These are phyloP conservation scores for Orchesellides sinensis DNA, from an alignment of 2,888 invertebrate genomes.

Conservation along the genomic window DNA sequence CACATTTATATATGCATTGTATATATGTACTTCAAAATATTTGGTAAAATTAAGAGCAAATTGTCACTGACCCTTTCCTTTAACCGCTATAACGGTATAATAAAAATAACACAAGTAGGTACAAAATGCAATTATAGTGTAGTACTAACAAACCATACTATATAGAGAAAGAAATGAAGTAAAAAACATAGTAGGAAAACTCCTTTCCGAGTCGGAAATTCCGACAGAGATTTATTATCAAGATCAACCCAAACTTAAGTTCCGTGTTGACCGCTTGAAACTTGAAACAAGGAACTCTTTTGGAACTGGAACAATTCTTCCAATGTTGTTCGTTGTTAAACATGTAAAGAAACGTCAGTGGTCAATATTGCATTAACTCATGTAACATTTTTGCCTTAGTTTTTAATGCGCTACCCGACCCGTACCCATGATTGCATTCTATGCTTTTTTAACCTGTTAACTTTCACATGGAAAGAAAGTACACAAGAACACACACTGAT, in stretches of 20 bases:
- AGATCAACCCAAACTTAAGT: background rate
- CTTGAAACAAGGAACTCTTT: background rate
- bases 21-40: background rate
- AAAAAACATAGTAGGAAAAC: background rate
- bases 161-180: background rate
- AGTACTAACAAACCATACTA: background rate
- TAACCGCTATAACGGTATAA: too few species aligned
- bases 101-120: too few species aligned
- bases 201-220: too few species aligned
- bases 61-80: slow-evolving; percentile 43
- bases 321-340: background rate
- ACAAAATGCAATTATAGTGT: too few species aligned
- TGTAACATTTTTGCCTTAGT: too few species aligned
- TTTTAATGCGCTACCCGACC: too few species aligned
- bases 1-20: background rate
- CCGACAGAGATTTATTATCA: slow-evolving; percentile 37
- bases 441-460: background rate
- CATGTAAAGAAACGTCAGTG: background rate
- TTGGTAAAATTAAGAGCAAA: slow-evolving; percentile 6
- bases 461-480: background rate
- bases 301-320: background rate
- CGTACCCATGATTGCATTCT: too few species aligned
- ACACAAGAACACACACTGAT: too few species aligned
- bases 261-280: too few species aligned
- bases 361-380: too few species aligned